Evolutionary conservation across 2,888 invertebrate species (phyloP), one percentile per base, ranked within the genome.

Genomic region (Drosophila austrosaltans): DNA sequence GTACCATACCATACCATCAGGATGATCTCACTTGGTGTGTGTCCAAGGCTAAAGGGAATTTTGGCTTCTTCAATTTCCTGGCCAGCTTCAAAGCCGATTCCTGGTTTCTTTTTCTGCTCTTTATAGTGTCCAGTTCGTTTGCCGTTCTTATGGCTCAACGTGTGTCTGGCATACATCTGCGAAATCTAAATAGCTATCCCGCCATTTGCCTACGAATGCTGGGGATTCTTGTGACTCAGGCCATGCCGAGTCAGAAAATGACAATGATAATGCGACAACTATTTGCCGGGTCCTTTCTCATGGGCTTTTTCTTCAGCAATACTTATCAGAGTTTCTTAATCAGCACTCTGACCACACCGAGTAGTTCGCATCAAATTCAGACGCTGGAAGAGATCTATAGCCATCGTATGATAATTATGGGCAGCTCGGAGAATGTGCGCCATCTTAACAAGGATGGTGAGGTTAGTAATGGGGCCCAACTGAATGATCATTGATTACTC

Each of bases 11-110:
- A 0, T 92, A 92, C 63, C 87, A 90, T 53, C 92, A 92, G 78
- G 92, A 92, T 63, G 92, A 92, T 62, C 77, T 92, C 2, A 92
- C 92, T 0, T 92, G 92, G 92, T 92, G 92, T 66, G 91, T 92
- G 53, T 84, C 90, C 1, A 89, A 78, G 62, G 92, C 92, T 0
- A 81, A 86, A 12, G 81, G 86, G 0, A 79, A 82, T 0, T 75
- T 89, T 32, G 83, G 85, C 30, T 89, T 91, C 63, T 86, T 91
- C 20, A 92, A 92, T 70, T 91, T 92, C 40, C 68, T 91, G 66
- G 75, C 80, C 12, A 86, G 78, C 32, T 90, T 90, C 20, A 67
- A 84, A 57, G 42, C 63, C 0, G 70, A 56, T 10, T 65, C 80
- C 2, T 89, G 89, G 80, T 4, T 80, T 3, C 64, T 90, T 1